A percentile compares a stretch with the other conserved stretches of the same genome.
phyloP scores from a whole-genome alignment of 2,888 invertebrate genomes.

The Erebia ligea region DNA sequence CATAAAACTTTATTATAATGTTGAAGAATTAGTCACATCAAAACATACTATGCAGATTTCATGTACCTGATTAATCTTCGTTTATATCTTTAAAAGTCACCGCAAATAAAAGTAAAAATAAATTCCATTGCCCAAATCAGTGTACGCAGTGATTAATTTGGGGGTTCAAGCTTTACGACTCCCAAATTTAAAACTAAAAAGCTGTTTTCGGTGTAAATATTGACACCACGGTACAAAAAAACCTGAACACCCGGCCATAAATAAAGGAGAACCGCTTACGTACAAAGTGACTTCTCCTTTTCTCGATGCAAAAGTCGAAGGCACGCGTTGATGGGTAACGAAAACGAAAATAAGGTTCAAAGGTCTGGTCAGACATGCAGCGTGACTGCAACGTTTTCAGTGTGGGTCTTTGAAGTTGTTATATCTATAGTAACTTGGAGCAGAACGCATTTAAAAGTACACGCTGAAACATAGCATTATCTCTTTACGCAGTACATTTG shows the following conservation, averaged over 20 bases:
- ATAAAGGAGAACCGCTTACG: slow-evolving; percentile 21
- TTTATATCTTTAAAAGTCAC: background rate
- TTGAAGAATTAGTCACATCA: no score
- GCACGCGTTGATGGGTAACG: slow-evolving; percentile 17
- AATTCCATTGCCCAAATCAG: slow-evolving; percentile 9
- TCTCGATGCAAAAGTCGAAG: slow-evolving; percentile 16
- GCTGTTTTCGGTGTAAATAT: slow-evolving; percentile 20
- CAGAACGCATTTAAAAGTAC: no score
- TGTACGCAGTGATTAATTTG: slow-evolving; percentile 8
- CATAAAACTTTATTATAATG: no score
- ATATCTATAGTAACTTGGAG: no score
- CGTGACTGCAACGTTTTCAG: background rate
- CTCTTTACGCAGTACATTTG: no score
- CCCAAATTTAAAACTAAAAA: slow-evolving; percentile 22
- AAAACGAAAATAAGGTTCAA: slow-evolving; percentile 3
- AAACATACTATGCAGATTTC: background rate
- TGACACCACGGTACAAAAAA: slow-evolving; percentile 19
- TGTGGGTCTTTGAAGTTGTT: background rate
- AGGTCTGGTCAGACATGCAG: background rate
- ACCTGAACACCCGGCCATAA: slow-evolving; percentile 2
- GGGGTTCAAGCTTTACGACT: slow-evolving; percentile 12
- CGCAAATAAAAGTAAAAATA: slow-evolving; percentile 8
- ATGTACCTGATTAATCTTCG: slow-evolving; percentile 3
- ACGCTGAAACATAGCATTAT: no score
- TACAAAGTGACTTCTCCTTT: slow-evolving; percentile 16